A percentile compares a stretch with the other conserved stretches of the same genome.
phyloP scores from a whole-genome alignment of 2,888 invertebrate species.

The Gymnoscelis rufifasciata region DNA sequence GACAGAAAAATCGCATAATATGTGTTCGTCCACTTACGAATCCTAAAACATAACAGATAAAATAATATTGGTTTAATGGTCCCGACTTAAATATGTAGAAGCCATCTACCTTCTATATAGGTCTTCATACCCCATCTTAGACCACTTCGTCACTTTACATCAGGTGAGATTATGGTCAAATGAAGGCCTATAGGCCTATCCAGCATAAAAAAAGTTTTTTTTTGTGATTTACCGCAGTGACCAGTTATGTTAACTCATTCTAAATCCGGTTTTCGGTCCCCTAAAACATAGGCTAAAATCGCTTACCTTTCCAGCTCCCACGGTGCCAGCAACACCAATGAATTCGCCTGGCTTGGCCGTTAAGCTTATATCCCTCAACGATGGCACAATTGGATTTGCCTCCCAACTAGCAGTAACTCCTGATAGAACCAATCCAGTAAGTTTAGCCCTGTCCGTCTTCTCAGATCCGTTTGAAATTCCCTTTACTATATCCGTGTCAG shows the following conservation, averaged over 20 bases:
- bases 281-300: no score
- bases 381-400: constrained; percentile 71
- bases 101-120: not conserved
- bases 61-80: not conserved
- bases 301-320: constrained; percentile 85
- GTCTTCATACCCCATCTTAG: no score
- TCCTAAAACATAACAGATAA: no score
- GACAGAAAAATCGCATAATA: no score
- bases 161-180: no score
- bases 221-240: not conserved
- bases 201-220: no score
- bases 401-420: constrained; percentile 69
- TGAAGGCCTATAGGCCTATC: no score
- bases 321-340: constrained; percentile 85
- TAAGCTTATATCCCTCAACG: constrained; percentile 72
- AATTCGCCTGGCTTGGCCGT: constrained; percentile 77
- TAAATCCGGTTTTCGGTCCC: not conserved
- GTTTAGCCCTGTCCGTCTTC: constrained; percentile 40
- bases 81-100: not conserved
- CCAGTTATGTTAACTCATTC: not conserved
- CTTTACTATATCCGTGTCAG: constrained; percentile 40
- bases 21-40: no score
- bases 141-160: no score
- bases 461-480: constrained; percentile 46
- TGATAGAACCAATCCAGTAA: constrained; percentile 51